Evolutionary conservation across 2,113 vertebrate genomes (phyloP).

Genomic region (Peromyscus polionotus): DNA sequence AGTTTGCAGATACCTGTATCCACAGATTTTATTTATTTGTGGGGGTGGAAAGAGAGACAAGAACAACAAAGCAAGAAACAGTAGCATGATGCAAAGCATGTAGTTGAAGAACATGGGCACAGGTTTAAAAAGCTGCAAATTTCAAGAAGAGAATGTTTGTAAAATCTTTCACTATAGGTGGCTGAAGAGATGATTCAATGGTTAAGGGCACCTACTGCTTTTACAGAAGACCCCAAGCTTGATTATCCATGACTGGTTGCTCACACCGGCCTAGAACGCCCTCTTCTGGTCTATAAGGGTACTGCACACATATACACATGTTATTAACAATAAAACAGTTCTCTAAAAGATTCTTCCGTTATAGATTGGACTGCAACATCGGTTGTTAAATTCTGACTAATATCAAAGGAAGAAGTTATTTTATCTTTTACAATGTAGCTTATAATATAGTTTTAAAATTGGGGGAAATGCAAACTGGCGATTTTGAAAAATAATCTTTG

Average conservation of each 20-base stretch:
- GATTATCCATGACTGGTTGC: not conserved
- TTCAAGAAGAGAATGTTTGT: not conserved
- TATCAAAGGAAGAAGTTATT: not conserved
- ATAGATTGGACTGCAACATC: not conserved
- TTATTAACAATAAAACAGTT: not conserved
- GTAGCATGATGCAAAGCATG: not conserved
- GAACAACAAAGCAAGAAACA: not conserved
- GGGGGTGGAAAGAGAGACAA: fast-evolving
- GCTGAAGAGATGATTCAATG: no score
- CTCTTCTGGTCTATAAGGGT: not conserved
- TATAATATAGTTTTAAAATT: not conserved
- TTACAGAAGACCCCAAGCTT: not conserved
- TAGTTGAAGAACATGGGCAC: not conserved
- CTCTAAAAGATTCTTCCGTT: not conserved
- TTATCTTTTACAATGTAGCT: not conserved
- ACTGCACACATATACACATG: not conserved
- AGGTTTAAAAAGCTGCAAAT: not conserved
- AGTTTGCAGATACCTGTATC: not conserved
- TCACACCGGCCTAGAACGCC: not conserved
- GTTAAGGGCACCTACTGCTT: not conserved
- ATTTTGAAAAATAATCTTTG: not conserved
- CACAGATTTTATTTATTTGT: not conserved
- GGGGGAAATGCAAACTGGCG: not conserved
- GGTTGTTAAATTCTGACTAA: not conserved
- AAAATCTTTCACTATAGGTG: not conserved